Conservation (phyloP, 2,888 invertebrate species). For the Thumatha senex region DNA sequence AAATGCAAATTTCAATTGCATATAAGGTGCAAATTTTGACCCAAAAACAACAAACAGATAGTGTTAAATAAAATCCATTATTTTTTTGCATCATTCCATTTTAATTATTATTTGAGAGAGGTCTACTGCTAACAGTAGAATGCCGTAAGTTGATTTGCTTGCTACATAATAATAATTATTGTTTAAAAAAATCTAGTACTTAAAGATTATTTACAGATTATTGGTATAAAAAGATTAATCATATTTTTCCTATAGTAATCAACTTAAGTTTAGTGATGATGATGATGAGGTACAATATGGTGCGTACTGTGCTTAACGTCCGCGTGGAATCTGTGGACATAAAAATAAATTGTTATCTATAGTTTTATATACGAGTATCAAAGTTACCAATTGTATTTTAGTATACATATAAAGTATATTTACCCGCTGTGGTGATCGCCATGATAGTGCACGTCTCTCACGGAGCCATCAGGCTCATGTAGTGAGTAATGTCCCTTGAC, state of each 20-base stretch:
- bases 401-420: slow-evolving; percentile 7
- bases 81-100: too few species aligned
- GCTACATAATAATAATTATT: too few species aligned
- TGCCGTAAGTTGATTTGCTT: too few species aligned
- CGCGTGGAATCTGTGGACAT: slow-evolving; percentile 52
- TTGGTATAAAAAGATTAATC: too few species aligned
- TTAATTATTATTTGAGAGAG: too few species aligned
- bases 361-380: background rate
- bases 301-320: slow-evolving; percentile 49
- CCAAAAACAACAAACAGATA: too few species aligned
- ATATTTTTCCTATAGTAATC: too few species aligned
- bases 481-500: slow-evolving; percentile 59
- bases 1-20: too few species aligned
- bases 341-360: background rate
- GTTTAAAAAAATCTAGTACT: too few species aligned
- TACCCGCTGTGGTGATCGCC: slow-evolving; percentile 74
- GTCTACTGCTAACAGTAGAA: too few species aligned
- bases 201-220: background rate
- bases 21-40: too few species aligned
- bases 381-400: background rate
- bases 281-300: slow-evolving; percentile 36
- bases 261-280: slow-evolving; percentile 17
- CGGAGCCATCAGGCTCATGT: slow-evolving; percentile 76
- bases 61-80: too few species aligned
- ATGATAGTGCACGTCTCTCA: slow-evolving; percentile 76